Evolutionary conservation across 2,797 vertebrate genomes (phyloP), one percentile per base, ranked within the genome.

Genomic region (Clarias laeviceps): DNA sequence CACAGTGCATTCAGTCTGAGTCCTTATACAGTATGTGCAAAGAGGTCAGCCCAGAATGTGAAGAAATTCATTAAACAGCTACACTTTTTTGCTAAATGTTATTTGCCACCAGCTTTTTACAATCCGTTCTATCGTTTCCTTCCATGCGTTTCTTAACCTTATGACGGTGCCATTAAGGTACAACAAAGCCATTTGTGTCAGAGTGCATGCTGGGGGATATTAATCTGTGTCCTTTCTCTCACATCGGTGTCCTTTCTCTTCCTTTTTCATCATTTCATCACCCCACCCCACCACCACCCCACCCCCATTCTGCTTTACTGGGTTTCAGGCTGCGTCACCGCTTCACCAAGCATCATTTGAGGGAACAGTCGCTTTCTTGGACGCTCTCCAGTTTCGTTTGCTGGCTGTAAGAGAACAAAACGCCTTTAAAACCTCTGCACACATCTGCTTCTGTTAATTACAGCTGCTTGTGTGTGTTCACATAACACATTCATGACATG

Each of bases 301-400:
- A 3, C 34, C 24, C 22, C 68, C 6, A 1, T 89, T 89, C 11
- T 76, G 34, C 20, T 70, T 62, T 37, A 24, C 79, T 70, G 69
- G 62, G 85, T 82, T 64, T 79, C 70, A 68, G 29, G 72, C 83
- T 61, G 74, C 18, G 29, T 81, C 73, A 7, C 22, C 34, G 85
- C 89, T 68, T 0, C 90, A 50, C 84, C 90, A 92, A 18, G 86
- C 86, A 2, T 93, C 93, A 70, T 94, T 94, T 29, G 90, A 89
- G 86, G 90, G 74, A 78, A 90, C 74, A 0, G 65, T 59, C n/a
- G 86, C 86, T 85, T 96, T 92, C 73, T 93, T 94, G 45, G 91
- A 92, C 5, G 91, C 84, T 86, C 91, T 93, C 81, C 89, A 89
- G 88, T 93, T 95, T 82, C 94, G 34, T 89, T 88, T 73, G 90